A percentile compares a stretch with the other conserved stretches of the same genome.
These are phyloP conservation scores for Eulithis prunata DNA, from an alignment of 2,888 invertebrate genomes.

Conservation along the genomic window DNA sequence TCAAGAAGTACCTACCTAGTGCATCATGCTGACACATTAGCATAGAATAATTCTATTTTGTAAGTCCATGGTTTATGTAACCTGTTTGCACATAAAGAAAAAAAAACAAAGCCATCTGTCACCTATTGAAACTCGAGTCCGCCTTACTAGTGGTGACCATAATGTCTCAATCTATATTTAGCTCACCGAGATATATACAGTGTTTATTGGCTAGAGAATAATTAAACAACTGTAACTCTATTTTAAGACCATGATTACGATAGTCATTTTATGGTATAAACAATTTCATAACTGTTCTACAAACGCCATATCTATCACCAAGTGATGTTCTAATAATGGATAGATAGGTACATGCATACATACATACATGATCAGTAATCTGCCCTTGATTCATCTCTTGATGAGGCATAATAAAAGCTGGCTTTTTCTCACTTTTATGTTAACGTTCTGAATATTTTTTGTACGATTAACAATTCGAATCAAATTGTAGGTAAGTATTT, in stretches of 20 bases:
- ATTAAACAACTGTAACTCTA: constrained; percentile 43
- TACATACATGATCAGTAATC: too few relatives aligned
- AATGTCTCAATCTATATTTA: constrained; percentile 47
- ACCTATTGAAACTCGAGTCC: constrained; percentile 43
- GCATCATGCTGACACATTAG: too few relatives aligned
- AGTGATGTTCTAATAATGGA: neutral
- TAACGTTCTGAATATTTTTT: too few relatives aligned
- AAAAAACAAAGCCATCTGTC: constrained; percentile 38
- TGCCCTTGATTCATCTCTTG: too few relatives aligned
- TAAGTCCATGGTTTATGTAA: too few relatives aligned
- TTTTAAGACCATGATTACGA: constrained; percentile 51
- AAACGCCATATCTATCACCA: constrained; percentile 10
- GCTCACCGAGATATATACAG: constrained; percentile 42
- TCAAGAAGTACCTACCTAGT: too few relatives aligned
- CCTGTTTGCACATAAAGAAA: neutral
- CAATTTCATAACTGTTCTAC: constrained; percentile 39
- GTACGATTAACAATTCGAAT: too few relatives aligned
- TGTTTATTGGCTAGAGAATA: constrained; percentile 41
- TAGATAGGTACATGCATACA: too few relatives aligned
- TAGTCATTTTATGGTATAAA: constrained; percentile 48
- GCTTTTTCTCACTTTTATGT: too few relatives aligned
- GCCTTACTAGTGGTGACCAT: constrained; percentile 49
- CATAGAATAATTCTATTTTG: too few relatives aligned
- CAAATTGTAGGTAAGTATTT: neutral
- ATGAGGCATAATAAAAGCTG: too few relatives aligned